Conservation (phyloP, 2,888 invertebrate species). For the Leucoptera coffeella region DNA sequence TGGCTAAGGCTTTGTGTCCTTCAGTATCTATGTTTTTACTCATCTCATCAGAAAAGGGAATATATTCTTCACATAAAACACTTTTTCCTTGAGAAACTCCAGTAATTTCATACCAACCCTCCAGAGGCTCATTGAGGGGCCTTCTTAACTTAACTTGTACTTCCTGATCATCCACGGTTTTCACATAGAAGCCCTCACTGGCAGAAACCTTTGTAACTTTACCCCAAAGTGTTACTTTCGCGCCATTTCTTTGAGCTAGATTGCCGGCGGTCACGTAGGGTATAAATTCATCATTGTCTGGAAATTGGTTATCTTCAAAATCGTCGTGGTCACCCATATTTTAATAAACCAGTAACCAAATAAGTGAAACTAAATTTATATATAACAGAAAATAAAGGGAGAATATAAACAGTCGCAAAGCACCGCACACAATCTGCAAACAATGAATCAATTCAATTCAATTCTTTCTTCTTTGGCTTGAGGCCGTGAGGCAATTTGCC, state of each 20-base stretch:
- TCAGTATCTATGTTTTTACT: conserved; percentile 32
- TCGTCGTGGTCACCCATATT: conserved; percentile 41
- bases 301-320: conserved; percentile 38
- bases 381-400: too few relatives aligned
- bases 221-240: conserved; percentile 40
- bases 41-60: conserved; percentile 28
- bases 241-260: conserved; percentile 35
- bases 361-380: too few relatives aligned
- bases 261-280: conserved; percentile 42
- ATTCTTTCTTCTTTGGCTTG: too few relatives aligned
- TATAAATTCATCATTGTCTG: conserved; percentile 40
- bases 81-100: conserved; percentile 39
- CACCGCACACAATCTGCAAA: too few relatives aligned
- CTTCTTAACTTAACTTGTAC: conserved; percentile 26
- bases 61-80: conserved; percentile 37
- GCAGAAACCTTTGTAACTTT: conserved; percentile 37
- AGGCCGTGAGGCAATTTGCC: too few relatives aligned
- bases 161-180: conserved; percentile 42
- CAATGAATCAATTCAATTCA: too few relatives aligned
- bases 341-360: too few relatives aligned
- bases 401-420: too few relatives aligned
- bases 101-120: conserved; percentile 44
- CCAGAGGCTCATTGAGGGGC: conserved; percentile 30
- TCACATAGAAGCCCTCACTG: conserved; percentile 35
- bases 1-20: conserved; percentile 33